phyloP scores from a whole-genome alignment of 2,888 invertebrate species.

The Lycophotia porphyrea region DNA sequence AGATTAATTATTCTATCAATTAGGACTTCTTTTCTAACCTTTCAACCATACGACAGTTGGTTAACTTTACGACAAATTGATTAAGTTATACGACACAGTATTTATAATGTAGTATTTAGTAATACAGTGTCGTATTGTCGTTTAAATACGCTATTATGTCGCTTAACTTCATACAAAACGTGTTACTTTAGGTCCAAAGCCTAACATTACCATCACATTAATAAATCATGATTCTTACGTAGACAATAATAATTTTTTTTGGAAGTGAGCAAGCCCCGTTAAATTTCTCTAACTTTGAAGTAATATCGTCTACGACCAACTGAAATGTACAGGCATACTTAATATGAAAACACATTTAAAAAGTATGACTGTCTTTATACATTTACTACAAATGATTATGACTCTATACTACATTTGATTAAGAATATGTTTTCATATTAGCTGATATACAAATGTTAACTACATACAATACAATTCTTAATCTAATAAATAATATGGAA shows the following conservation, averaged over 20 bases:
- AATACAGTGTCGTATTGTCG: constrained; percentile 32
- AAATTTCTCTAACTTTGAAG: constrained; percentile 67
- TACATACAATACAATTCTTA: constrained; percentile 57
- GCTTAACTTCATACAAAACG: constrained; percentile 63
- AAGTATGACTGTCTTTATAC: constrained; percentile 38
- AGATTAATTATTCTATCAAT: constrained; percentile 57
- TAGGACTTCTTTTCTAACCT: constrained; percentile 46
- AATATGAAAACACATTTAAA: constrained; percentile 59
- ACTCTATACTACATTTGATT: constrained; percentile 42
- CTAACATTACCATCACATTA: constrained; percentile 56
- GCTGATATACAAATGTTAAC: constrained; percentile 59
- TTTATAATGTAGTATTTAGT: constrained; percentile 31
- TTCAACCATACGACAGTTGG: constrained; percentile 46
- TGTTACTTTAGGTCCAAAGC: constrained; percentile 59
- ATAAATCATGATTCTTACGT: constrained; percentile 57
- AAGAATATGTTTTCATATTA: constrained; percentile 56
- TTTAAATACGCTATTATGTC: constrained; percentile 41
- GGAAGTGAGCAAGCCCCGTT: constrained; percentile 84
- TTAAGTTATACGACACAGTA: constrained; percentile 43
- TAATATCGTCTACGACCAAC: constrained; percentile 73
- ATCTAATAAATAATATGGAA: constrained; percentile 58
- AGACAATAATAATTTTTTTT: constrained; percentile 60
- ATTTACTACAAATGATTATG: constrained; percentile 30
- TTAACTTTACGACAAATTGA: constrained; percentile 43
- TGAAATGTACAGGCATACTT: constrained; percentile 51